phyloP scores from a whole-genome alignment of 2,888 invertebrate species.

The Coecobrya sp. region DNA sequence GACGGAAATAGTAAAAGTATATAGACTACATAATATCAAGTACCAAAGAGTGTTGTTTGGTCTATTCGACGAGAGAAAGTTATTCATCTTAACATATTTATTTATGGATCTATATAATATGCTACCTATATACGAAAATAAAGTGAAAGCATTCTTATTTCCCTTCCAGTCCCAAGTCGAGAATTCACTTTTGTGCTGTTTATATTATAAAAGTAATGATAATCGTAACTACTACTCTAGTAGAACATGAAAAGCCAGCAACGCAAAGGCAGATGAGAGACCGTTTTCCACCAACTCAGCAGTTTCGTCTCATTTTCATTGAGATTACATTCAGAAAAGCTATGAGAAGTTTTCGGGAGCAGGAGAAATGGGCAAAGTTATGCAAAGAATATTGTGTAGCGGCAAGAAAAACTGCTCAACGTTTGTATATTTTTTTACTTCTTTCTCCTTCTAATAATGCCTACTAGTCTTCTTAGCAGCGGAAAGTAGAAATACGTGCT shows the following conservation, averaged over 20 bases:
- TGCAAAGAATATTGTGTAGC: constrained; percentile 50
- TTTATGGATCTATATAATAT: not conserved
- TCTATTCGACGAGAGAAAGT: not conserved
- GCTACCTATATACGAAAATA: too few relatives aligned
- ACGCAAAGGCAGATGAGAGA: not conserved
- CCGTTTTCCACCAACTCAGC: constrained; percentile 56
- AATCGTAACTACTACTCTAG: not conserved
- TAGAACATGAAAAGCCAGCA: constrained; percentile 10
- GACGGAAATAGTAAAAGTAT: not conserved
- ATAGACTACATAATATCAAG: not conserved
- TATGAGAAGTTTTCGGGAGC: constrained; percentile 8
- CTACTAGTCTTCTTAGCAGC: not conserved
- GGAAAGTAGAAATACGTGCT: constrained; percentile 14
- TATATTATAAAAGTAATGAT: constrained; percentile 17
- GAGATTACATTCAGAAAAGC: constrained; percentile 61
- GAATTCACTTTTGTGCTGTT: constrained; percentile 41
- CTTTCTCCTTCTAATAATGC: not conserved
- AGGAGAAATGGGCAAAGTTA: constrained; percentile 19
- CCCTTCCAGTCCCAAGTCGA: not conserved
- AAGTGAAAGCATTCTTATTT: not conserved
- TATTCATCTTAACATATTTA: constrained; percentile 22
- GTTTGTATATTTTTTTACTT: not conserved
- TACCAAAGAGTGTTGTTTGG: not conserved
- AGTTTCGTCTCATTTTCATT: constrained; percentile 58
- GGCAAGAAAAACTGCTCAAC: not conserved